Base-by-base conservation (phyloP, 2,797 vertebrate species). In the Mycteria americana region DNA sequence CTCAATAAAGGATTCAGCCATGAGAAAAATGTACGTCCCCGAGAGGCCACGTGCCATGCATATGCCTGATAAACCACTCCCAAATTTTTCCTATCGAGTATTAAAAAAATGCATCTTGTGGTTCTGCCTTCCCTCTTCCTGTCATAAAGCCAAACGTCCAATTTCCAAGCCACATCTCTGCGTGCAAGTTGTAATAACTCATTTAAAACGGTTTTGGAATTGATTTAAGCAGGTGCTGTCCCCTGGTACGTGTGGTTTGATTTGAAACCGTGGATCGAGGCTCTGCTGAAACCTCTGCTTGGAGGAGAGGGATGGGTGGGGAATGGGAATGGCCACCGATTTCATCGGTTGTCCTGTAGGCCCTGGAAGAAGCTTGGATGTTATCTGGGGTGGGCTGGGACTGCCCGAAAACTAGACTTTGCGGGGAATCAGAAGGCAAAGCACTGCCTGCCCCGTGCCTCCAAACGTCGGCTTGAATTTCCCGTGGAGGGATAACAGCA, bases 31-130 rank as follows among this genome's bases (percentile, higher is more conserved):
- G 1, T 46, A 18, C 9, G 1, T 35, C 35, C 27, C 51, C 46
- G 2, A 63, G 68, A 60, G 72, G 84, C 86, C 94, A 97, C 81
- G 53, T 94, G 95, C 92, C 2, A 0, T 68, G 68, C 96, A 96
- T 13, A 69, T 96, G 95, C 63, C 80, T 86, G 80, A 93, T 60
- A 78, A 95, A 82, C 75, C 81, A 50, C 81, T 83, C 92, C 91
- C n/a, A 14, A 23, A 33, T 13, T 68, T 27, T 76, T 82, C 63
- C 59, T 91, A 75, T 88, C 41, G 3, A 59, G 69, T 21, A 10
- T 64, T 59, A 73, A 91, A 92, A 84, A 86, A 23, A 27, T 6
- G 13, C 35, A 23, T 46, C 73, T 60, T 33, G 4, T 11, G 11
- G 41, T 35, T 81, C 72, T 56, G 64, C 39, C 64, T 89, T 91